Conservation (phyloP, 2,888 invertebrate genomes). For the Coelopa pilipes region DNA sequence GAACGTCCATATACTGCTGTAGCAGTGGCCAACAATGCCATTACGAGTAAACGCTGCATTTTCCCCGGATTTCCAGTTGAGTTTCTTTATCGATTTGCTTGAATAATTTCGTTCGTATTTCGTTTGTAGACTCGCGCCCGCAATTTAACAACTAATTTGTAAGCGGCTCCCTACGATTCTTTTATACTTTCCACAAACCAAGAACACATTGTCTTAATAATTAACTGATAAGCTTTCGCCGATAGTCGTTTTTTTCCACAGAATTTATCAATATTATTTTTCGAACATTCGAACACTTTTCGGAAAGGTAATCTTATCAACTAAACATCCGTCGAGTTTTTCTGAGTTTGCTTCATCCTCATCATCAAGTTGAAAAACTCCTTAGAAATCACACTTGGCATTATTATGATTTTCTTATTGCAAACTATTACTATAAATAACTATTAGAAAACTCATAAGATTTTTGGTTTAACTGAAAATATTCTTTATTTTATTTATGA, state of each 20-base stretch:
- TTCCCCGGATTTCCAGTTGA: background rate
- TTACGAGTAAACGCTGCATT: slow-evolving; percentile 40
- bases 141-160: slow-evolving; percentile 49
- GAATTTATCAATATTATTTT: slow-evolving; percentile 23
- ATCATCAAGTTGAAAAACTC: too few species aligned
- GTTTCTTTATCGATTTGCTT: slow-evolving; percentile 14
- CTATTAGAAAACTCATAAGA: too few species aligned
- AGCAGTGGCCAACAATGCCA: slow-evolving; percentile 23
- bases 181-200: slow-evolving; percentile 50
- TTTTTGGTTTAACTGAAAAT: too few species aligned
- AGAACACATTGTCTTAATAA: slow-evolving; percentile 40
- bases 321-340: slow-evolving; percentile 20
- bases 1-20: slow-evolving; percentile 7
- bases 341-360: background rate
- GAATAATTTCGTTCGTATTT: slow-evolving; percentile 7
- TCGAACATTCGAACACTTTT: background rate
- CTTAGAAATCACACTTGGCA: too few species aligned
- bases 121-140: slow-evolving; percentile 20
- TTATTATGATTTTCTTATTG: too few species aligned
- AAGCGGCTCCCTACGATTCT: slow-evolving; percentile 42
- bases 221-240: slow-evolving; percentile 49
- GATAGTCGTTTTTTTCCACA: background rate
- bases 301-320: slow-evolving; percentile 31
- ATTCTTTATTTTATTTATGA: too few species aligned
- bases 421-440: too few species aligned